Conservation (phyloP, 2,113 vertebrate species). For the Apus apus region DNA sequence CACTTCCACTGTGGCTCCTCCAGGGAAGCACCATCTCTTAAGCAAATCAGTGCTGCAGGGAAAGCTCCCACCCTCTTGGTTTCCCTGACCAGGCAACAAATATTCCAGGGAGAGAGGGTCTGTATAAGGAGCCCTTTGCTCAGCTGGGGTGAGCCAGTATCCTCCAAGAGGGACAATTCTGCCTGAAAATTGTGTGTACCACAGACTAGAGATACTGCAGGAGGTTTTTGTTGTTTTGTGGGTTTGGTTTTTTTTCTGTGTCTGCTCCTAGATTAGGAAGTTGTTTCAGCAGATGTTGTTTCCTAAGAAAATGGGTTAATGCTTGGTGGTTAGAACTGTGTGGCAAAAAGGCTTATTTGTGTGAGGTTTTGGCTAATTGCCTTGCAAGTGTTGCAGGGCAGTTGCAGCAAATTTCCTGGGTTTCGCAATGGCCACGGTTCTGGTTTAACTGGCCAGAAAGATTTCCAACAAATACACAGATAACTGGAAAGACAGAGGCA, state of each 20-base stretch:
- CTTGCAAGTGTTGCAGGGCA: conserved; percentile 32
- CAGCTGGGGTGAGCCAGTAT: background rate
- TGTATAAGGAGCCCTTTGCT: background rate
- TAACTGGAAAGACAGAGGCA: background rate
- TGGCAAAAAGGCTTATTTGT: conserved; percentile 58
- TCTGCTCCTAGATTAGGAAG: conserved; percentile 38
- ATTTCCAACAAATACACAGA: conserved; percentile 1
- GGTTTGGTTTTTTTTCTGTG: background rate
- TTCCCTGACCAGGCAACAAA: background rate
- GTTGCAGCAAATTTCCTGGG: conserved; percentile 64
- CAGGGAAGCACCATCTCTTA: background rate
- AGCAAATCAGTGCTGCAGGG: background rate
- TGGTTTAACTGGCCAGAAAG: conserved; percentile 57
- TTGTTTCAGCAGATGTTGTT: conserved; percentile 52
- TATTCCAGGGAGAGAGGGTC: background rate
- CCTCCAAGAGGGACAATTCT: background rate
- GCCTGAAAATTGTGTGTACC: background rate
- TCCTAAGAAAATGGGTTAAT: conserved; percentile 60
- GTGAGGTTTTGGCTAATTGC: conserved; percentile 54
- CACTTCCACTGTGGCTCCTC: background rate
- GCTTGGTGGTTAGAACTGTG: conserved; percentile 28
- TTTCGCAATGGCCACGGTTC: conserved; percentile 50
- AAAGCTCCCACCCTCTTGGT: background rate
- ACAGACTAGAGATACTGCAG: accelerated
- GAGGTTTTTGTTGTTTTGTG: too few relatives aligned